These are phyloP conservation scores for Lasiurus cinereus DNA, from an alignment of 2,113 vertebrate genomes.

Conservation along the genomic window DNA sequence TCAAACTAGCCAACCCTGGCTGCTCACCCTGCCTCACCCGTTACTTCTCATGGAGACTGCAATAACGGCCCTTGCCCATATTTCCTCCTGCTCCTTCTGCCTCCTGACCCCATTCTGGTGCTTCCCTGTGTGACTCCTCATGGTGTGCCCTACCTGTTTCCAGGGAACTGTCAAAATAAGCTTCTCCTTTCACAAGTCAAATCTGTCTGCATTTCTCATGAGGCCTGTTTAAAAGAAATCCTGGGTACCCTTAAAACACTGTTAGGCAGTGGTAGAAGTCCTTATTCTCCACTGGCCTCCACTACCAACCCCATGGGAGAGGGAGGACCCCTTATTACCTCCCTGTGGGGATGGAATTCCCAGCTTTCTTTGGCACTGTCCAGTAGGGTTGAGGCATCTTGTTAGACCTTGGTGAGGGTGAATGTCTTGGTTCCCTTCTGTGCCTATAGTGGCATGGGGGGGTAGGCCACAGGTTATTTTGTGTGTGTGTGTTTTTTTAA, in stretches of 20 bases:
- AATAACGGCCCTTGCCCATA: not conserved
- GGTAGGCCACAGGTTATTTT: not conserved
- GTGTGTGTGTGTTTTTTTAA: not conserved
- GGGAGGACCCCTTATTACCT: rapidly evolving
- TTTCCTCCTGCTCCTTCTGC: not conserved
- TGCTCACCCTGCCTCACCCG: not conserved
- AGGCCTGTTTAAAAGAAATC: not conserved
- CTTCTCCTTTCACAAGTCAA: not conserved
- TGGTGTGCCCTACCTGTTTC: not conserved
- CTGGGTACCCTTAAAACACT: not conserved
- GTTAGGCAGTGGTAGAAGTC: not conserved
- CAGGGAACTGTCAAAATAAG: not conserved
- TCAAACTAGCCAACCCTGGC: not conserved
- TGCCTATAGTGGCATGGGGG: not conserved
- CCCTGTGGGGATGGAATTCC: not conserved
- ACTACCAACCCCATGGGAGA: not conserved
- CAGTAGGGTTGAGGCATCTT: not conserved
- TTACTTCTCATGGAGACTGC: not conserved
- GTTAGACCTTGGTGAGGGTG: not conserved
- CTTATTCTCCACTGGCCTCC: not conserved
- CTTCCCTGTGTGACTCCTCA: not conserved
- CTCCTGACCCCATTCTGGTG: not conserved
- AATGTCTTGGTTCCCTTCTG: not conserved
- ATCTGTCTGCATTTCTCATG: not conserved
- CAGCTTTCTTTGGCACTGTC: not conserved